Percentiles rank a stretch among this genome's conserved stretches.
Conservation (phyloP, 2,797 vertebrate genomes). For the Toxotes lorentzi region DNA sequence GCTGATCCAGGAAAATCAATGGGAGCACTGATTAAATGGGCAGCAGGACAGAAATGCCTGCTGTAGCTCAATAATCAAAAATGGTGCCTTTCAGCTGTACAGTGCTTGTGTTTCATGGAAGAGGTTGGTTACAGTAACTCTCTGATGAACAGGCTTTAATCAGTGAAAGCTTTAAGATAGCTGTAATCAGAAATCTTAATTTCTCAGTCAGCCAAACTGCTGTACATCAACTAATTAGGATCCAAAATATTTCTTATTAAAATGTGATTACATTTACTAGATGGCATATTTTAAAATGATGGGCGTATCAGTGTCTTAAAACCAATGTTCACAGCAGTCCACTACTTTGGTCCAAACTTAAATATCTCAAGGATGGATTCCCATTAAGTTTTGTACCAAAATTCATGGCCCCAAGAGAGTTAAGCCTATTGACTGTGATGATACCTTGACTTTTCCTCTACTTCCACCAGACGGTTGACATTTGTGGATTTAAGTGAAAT, state of each 20-base stretch:
- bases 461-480: not conserved
- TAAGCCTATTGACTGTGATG: not conserved
- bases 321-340: not conserved
- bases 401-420: not conserved
- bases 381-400: not conserved
- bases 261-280: not conserved
- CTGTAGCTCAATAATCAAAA: conserved; percentile 60
- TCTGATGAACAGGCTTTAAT: conserved; percentile 26
- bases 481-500: not conserved
- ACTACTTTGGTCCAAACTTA: not conserved
- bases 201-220: not conserved
- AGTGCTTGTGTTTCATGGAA: conserved; percentile 3
- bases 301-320: not conserved
- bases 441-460: not conserved
- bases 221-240: conserved; percentile 1
- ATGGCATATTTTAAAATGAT: not conserved
- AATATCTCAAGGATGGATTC: not conserved
- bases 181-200: conserved; percentile 12
- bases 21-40: conserved; percentile 75
- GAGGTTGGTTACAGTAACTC: conserved; percentile 3
- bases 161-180: conserved; percentile 20
- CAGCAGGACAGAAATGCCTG: conserved; percentile 59
- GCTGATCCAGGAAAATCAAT: conserved; percentile 74
- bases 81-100: conserved; percentile 24
- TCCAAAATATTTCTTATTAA: not conserved